Conservation (phyloP, 2,113 vertebrate genomes). For the Salvelinus fontinalis region DNA sequence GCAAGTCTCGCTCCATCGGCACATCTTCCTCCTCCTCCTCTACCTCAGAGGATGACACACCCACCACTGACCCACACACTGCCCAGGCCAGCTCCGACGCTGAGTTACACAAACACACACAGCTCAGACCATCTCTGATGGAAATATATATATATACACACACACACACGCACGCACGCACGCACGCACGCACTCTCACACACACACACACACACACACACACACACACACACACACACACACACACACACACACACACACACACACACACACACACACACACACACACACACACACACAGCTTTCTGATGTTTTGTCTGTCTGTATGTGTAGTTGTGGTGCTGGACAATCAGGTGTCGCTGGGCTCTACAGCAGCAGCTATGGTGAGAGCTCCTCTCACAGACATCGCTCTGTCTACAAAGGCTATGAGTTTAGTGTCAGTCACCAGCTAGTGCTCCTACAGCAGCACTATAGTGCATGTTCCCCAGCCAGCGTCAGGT, state of each 20-base stretch:
- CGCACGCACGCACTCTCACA: too few species aligned
- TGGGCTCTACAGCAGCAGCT: slow-evolving; percentile 51
- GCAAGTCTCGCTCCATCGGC: slow-evolving; percentile 71
- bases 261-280: too few species aligned
- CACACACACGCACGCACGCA: too few species aligned
- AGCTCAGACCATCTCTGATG: background rate
- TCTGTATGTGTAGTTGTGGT: slow-evolving; percentile 46
- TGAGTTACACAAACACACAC: slow-evolving; percentile 49
- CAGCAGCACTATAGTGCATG: slow-evolving; percentile 83
- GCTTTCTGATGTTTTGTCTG: background rate
- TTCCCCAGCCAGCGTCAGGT: slow-evolving; percentile 86
- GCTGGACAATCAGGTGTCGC: slow-evolving; percentile 63
- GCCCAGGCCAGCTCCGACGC: slow-evolving; percentile 61
- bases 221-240: too few species aligned
- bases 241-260: too few species aligned
- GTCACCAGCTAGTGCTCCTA: slow-evolving; percentile 85
- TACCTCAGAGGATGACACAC: slow-evolving; percentile 79
- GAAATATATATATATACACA: too few species aligned
- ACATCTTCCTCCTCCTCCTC: slow-evolving; percentile 82
- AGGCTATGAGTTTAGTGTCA: slow-evolving; percentile 82
- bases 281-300: background rate
- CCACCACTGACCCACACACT: slow-evolving; percentile 45
- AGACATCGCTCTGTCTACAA: slow-evolving; percentile 76
- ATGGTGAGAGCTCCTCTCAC: slow-evolving; percentile 71
- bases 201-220: too few species aligned